Evolutionary conservation across 2,888 invertebrate genomes (phyloP), one percentile per base, ranked within the genome.

Genomic region (Adineta ricciae): DNA sequence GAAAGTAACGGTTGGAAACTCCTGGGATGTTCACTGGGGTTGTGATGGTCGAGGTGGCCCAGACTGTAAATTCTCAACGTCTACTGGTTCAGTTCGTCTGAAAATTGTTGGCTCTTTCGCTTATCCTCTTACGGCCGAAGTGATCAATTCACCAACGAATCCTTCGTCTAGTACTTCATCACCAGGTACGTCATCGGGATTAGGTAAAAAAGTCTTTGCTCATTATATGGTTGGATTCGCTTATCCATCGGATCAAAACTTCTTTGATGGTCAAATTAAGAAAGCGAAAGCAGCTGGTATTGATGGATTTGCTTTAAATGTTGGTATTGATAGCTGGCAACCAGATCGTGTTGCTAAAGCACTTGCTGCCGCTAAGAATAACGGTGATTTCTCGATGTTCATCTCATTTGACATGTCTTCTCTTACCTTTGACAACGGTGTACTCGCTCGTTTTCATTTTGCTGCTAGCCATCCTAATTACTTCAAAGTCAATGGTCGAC

Each of bases 1-100:
- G 85, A 85, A 85, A 84, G 84, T 82, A 27, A 84, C 84, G 14
- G 52, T 85, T 73, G 85, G 83, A 24, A 56, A 84, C 27, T n/a
- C 85, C 27, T 85, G 73, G 41, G 82, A 83, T 46, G 84, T 78
- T 41, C 9, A 1, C 41, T 78, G 78, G 78, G 78, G 78, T 8
- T 78, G 78, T 41, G 78, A 41, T 24, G 78, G 78, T 41, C 7
- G 8, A n/a, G 78, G 78, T 2, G 78, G 78, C 38, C 78, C 78
- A 0, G 41, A 78, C n/a, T 78, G 78, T 78, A 5, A n/a, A 41
- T 78, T 78, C 19, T 78, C 78, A 2, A 78, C 78, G 2, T n/a
- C 78, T 0, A 41, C 78, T n/a, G 78, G 78, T 41, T 78, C 78
- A 8, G 41, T 78, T 78, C 78, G 78, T 41, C 11, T 78, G 2